Evolutionary conservation across 2,888 invertebrate genomes (phyloP).

Genomic region (Megamerina dolium): DNA sequence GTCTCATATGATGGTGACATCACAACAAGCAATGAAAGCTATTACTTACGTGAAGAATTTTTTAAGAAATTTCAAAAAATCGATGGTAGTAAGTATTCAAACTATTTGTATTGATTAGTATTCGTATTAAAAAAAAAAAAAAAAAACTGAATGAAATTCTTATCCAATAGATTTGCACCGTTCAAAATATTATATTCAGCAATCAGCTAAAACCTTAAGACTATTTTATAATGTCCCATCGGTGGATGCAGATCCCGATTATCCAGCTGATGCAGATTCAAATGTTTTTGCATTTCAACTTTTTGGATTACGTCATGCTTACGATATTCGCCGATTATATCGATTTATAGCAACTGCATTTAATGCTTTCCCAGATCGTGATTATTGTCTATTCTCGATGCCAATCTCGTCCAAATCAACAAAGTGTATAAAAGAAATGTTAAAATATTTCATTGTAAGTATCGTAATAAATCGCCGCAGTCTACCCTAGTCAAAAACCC

Average conservation of each 20-base stretch:
- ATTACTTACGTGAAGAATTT: constrained; percentile 6
- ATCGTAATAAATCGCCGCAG: neutral
- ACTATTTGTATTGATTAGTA: too few relatives aligned
- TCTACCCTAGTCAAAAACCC: too few relatives aligned
- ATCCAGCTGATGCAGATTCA: constrained; percentile 16
- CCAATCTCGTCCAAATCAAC: constrained; percentile 16
- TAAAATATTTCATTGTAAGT: constrained; percentile 36
- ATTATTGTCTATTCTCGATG: constrained; percentile 49
- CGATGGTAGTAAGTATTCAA: constrained; percentile 6
- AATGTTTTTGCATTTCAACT: constrained; percentile 34
- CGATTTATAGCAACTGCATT: constrained; percentile 62
- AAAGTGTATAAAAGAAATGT: constrained; percentile 13
- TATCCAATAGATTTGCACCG: constrained; percentile 1
- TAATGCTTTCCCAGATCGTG: constrained; percentile 59
- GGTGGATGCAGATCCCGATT: too few relatives aligned
- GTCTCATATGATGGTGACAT: too few relatives aligned
- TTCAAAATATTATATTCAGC: constrained; percentile 4
- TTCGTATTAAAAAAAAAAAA: too few relatives aligned
- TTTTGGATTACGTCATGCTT: constrained; percentile 27
- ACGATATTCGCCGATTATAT: constrained; percentile 52
- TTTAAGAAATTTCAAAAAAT: constrained; percentile 13
- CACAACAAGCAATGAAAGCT: constrained; percentile 1
- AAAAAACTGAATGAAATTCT: too few relatives aligned
- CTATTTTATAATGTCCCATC: constrained; percentile 23
- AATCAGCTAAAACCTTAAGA: constrained; percentile 4